Conservation (phyloP, 2,888 invertebrate genomes). For the Isoperla grammatica region DNA sequence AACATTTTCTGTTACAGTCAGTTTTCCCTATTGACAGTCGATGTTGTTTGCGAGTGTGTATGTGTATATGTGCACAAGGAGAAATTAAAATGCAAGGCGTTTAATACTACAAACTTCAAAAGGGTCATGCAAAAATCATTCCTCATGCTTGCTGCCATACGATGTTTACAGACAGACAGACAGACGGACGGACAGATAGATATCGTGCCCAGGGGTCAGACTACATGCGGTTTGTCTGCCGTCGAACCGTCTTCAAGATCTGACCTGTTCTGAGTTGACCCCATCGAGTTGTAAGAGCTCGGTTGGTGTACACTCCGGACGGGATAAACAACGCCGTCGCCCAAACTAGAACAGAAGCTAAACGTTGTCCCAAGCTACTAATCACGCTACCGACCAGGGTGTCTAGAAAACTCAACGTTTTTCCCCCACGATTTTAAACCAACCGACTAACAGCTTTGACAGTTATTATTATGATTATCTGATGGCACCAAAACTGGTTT, state of each 20-base stretch:
- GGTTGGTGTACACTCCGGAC: slow-evolving; percentile 66
- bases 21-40: not conserved
- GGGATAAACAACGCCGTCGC: slow-evolving; percentile 83
- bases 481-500: no score
- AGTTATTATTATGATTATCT: no score
- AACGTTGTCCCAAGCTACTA: no score
- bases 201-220: slow-evolving; percentile 26
- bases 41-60: no score
- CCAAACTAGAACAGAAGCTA: slow-evolving; percentile 62
- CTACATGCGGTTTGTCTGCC: slow-evolving; percentile 9
- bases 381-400: no score
- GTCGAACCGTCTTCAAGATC: slow-evolving; percentile 37
- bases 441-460: no score
- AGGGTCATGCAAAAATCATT: not conserved
- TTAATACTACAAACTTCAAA: no score
- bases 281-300: slow-evolving; percentile 82
- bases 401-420: no score
- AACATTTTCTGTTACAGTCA: not conserved
- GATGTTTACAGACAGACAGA: slow-evolving; percentile 5
- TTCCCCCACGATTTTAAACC: no score
- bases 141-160: slow-evolving; percentile 8
- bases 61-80: no score
- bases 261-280: slow-evolving; percentile 79
- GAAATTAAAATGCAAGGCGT: no score
- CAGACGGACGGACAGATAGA: slow-evolving; percentile 34